phyloP scores from a whole-genome alignment of 2,113 vertebrate species.

The Reinhardtius hippoglossoides region DNA sequence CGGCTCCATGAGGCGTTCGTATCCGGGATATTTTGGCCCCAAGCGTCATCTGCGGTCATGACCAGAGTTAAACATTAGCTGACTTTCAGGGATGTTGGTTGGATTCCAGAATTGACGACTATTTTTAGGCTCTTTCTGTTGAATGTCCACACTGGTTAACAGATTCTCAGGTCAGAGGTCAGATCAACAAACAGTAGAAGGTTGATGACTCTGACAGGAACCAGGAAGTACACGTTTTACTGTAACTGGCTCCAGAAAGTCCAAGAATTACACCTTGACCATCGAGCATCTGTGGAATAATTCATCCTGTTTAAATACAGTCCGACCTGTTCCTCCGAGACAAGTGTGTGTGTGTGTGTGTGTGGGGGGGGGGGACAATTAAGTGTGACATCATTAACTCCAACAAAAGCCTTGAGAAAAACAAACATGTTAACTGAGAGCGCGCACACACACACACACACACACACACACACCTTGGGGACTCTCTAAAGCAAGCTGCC shows the following conservation, averaged over 20 bases:
- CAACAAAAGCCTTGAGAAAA: conserved; percentile 72
- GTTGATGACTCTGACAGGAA: neutral
- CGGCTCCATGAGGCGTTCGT: too few relatives aligned
- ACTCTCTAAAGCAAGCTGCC: conserved; percentile 35
- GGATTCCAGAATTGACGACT: neutral
- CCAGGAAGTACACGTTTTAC: conserved; percentile 3
- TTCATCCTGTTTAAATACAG: neutral
- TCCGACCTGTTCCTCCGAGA: conserved; percentile 12
- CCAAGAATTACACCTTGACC: neutral
- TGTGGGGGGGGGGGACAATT: conserved; percentile 43
- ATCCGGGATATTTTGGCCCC: too few relatives aligned
- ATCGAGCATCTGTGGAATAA: neutral
- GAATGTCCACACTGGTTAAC: neutral
- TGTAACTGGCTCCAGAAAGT: conserved; percentile 2
- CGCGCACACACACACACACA: conserved; percentile 4
- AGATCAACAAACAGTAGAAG: neutral
- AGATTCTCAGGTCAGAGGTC: neutral
- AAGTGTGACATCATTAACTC: conserved; percentile 70
- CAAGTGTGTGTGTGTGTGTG: conserved; percentile 24
- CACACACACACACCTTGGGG: conserved; percentile 39
- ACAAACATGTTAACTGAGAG: conserved; percentile 67
- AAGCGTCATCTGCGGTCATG: neutral
- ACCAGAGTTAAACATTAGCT: conserved; percentile 51
- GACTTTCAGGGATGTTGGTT: conserved; percentile 5
- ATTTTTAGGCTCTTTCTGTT: neutral